Base-by-base conservation (phyloP, 2,797 vertebrate genomes). In the Menidia menidia region DNA sequence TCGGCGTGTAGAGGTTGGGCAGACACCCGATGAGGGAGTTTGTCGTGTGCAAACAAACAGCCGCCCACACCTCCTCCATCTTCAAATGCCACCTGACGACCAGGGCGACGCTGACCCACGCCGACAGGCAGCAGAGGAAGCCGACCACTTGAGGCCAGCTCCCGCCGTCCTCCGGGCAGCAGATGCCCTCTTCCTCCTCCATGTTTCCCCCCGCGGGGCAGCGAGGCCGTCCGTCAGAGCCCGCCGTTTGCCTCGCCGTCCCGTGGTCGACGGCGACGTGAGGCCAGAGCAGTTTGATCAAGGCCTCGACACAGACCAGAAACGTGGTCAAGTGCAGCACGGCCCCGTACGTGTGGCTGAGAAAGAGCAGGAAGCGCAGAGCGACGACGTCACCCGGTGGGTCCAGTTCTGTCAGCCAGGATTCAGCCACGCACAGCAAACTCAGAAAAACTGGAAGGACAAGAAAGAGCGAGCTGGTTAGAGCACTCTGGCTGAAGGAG, bases 311-410 rank as follows among this genome's bases (percentile, higher is more conserved):
- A 1, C 88, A 73, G 0, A 94, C 88, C 63, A 95, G 84, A 39
- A 91, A 93, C 1, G 81, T 75, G n/a, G 67, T 89, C 60, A 95
- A 79, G 33, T 94, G 78, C 70, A 95, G n/a, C 59, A 92, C 91
- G 0, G 55, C 60, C 1, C 87, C 85, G 4, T 95, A 95, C 1
- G 89, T 90, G 78, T 93, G 83, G 73, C 93, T 84, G 43, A 94
- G 90, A 60, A 95, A 95, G 44, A 94, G 86, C 68, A 94, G 85
- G 83, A 92, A 93, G 67, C 92, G 93, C 64, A 95, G 82, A 35
- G 92, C 89, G 5, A 94, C 83, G 73, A 86, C 18, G 0, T 95
- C 92, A 1, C 81, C 55, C 0, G 62, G 53, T 0, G 52, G 18
- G n/a, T 80, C 62, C 41, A 85, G 67, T 0, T 64, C 83, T 0